Conservation (phyloP, 2,113 vertebrate genomes). For the Pseudonaja textilis region DNA sequence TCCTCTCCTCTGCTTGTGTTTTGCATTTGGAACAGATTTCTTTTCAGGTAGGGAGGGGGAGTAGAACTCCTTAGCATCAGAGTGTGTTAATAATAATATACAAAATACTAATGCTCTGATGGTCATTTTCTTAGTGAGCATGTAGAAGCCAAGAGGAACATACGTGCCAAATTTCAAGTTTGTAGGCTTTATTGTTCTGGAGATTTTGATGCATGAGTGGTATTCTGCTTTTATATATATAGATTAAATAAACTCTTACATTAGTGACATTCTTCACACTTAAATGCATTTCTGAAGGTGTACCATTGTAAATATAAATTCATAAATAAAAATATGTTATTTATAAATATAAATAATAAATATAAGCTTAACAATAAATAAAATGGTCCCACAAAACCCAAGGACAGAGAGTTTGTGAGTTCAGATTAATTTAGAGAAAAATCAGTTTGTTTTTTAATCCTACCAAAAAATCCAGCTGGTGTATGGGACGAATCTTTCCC, state of each 20-base stretch:
- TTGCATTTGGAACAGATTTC: no score
- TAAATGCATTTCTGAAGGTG: constrained; percentile 41
- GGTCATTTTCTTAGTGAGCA: no score
- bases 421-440: constrained; percentile 40
- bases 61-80: no score
- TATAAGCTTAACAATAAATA: not conserved
- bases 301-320: constrained; percentile 24
- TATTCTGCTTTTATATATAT: no score
- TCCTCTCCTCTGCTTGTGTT: no score
- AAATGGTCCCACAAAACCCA: constrained; percentile 47
- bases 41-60: no score
- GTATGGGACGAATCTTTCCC: not conserved
- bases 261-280: not conserved
- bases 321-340: not conserved
- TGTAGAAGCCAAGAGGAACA: no score
- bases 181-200: no score
- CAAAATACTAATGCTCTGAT: no score
- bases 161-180: no score
- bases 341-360: not conserved
- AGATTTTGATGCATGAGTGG: no score
- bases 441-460: constrained; percentile 31
- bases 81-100: no score
- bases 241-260: not conserved
- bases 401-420: constrained; percentile 52
- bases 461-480: not conserved